These are phyloP conservation scores for Ursus arctos DNA, from an alignment of 2,113 vertebrate genomes.

Conservation along the genomic window DNA sequence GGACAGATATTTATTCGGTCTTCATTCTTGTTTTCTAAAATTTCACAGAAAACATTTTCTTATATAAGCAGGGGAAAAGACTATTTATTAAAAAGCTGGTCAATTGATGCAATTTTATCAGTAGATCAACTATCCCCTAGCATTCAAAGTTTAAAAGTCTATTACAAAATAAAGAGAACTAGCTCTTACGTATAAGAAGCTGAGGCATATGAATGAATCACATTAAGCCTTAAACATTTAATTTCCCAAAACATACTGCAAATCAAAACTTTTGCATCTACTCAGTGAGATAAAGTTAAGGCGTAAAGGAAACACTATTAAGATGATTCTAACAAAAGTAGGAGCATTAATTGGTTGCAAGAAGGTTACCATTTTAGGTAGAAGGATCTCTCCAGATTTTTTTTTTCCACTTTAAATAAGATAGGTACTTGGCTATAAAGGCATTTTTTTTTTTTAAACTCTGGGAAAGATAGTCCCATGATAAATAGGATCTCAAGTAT, in stretches of 20 bases:
- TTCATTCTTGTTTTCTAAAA: conserved; percentile 14
- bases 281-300: not conserved
- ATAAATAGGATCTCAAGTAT: not conserved
- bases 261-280: not conserved
- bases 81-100: not conserved
- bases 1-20: not conserved
- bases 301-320: conserved; percentile 1
- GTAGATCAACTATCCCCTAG: not conserved
- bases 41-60: conserved; percentile 32
- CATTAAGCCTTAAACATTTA: not conserved
- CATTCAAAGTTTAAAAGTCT: not conserved
- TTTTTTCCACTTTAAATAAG: conserved; percentile 4
- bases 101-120: not conserved
- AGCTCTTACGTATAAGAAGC: not conserved
- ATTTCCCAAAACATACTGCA: not conserved
- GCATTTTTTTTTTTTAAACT: not conserved
- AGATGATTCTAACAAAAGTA: not conserved
- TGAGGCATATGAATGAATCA: not conserved
- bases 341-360: not conserved
- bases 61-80: not conserved
- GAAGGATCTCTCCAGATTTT: not conserved
- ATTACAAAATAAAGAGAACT: not conserved
- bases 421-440: not conserved
- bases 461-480: not conserved
- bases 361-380: not conserved